Percentiles rank a stretch among this genome's conserved stretches.
Conservation (phyloP, 2,888 invertebrate genomes). For the Xylophagus ater region DNA sequence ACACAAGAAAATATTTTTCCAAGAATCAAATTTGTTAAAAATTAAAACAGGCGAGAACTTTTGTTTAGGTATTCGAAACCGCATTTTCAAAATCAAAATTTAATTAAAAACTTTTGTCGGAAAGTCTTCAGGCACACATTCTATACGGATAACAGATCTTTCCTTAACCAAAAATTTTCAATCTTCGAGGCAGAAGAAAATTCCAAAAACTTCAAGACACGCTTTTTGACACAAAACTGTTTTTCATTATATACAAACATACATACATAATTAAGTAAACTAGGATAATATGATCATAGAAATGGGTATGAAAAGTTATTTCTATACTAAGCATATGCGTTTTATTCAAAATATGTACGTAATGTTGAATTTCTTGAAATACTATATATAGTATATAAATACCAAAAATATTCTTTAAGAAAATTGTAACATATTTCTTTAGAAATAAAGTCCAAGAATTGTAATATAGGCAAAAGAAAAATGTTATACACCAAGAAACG, state of each 20-base stretch:
- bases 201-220: constrained; percentile 10
- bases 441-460: too few species aligned
- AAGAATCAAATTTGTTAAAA: constrained; percentile 5
- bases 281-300: background rate
- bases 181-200: too few species aligned
- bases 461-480: too few species aligned
- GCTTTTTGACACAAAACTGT: background rate
- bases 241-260: background rate
- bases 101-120: constrained; percentile 14
- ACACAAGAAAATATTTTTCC: too few species aligned
- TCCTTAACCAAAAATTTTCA: constrained; percentile 13
- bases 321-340: too few species aligned
- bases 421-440: constrained; percentile 16
- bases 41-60: constrained; percentile 10
- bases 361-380: too few species aligned
- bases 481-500: too few species aligned
- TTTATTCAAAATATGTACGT: too few species aligned
- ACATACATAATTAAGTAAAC: background rate
- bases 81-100: constrained; percentile 14
- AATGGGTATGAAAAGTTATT: too few species aligned
- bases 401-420: too few species aligned
- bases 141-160: constrained; percentile 8
- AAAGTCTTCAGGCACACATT: constrained; percentile 3
- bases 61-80: constrained; percentile 9
- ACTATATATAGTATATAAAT: too few species aligned